These are phyloP conservation scores for Poecilia velifera DNA, from an alignment of 2,797 vertebrate genomes.

Conservation along the genomic window DNA sequence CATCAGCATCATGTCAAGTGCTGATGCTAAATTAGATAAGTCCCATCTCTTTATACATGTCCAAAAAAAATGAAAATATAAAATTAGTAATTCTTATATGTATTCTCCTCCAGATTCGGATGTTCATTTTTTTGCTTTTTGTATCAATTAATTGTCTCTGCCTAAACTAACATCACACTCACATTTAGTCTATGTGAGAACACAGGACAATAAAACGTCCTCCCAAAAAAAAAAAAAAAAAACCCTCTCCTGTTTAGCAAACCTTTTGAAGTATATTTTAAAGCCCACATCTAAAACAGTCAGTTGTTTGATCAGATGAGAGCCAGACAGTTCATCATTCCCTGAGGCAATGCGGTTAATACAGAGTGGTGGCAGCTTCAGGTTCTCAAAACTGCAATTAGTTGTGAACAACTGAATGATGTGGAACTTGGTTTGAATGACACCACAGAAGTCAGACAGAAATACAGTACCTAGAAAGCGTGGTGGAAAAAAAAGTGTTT, in stretches of 20 bases:
- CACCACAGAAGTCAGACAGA: background rate
- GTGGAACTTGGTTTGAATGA: background rate
- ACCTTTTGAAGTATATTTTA: conserved; percentile 1
- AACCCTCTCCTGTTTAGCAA: background rate
- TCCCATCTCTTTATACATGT: background rate
- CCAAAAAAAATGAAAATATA: background rate
- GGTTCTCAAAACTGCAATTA: conserved; percentile 4
- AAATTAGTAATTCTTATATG: background rate
- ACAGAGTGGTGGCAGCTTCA: background rate
- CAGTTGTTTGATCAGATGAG: conserved; percentile 10
- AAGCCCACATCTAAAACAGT: conserved; percentile 10
- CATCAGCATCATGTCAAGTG: background rate
- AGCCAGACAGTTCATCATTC: conserved; percentile 8
- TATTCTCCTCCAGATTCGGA: background rate
- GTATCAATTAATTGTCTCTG: background rate
- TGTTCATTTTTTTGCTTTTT: background rate
- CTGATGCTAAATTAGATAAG: background rate
- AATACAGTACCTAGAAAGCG: background rate
- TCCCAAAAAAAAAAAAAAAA: background rate
- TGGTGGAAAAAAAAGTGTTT: background rate
- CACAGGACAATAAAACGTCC: background rate
- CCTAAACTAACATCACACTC: background rate
- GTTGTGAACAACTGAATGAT: background rate
- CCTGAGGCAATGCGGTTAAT: conserved; percentile 3
- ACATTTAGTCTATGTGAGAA: conserved; percentile 5